Evolutionary conservation across 2,797 vertebrate species (phyloP), one percentile per base, ranked within the genome.

Genomic region (Myotis myotis): DNA sequence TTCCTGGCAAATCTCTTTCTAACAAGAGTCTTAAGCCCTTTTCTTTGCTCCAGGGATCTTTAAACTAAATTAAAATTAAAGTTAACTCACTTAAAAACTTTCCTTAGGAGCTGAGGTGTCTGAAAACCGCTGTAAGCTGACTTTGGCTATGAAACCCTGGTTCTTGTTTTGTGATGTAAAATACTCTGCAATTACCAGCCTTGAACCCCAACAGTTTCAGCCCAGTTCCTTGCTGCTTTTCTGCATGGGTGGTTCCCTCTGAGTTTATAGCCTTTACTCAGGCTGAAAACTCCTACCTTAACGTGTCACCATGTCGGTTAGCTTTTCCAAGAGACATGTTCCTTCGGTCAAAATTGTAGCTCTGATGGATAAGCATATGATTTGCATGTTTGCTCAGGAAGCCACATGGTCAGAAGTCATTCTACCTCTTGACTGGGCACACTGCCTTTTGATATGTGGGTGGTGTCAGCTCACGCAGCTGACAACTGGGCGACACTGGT

Each of bases 21-120:
- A 91, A 91, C 86, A 81, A 89, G 71, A 71, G 83, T 81, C 75
- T 92, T 89, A 94, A 84, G 60, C 23, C 64, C 41, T 79, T 20
- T 94, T 91, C 36, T 80, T 89, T 84, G 91, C 70, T 95, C 44
- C 13, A 81, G 93, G 84, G 33, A 66, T 75, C 89, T 92, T 68
- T 74, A 85, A 60, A 89, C 64, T 49, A 87, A 95, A 89, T 93
- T 94, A 41, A 84, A 93, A 91, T 95, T 78, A 93, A 94, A 95
- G 87, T 80, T 81, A 89, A 74, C 66, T 62, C 71, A 41, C 53
- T 57, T 87, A 62, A 84, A 74, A 81, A 94, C 55, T 87, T 96
- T 78, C 91, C 91, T 94, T 91, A 25, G 2, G 75, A 89, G 83
- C 57, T 89, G 75, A 16, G 87, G 70, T 49, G 38, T 33, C 70